These are phyloP conservation scores for Exephanes ischioxanthus DNA, from an alignment of 2,888 invertebrate species.

Conservation along the genomic window DNA sequence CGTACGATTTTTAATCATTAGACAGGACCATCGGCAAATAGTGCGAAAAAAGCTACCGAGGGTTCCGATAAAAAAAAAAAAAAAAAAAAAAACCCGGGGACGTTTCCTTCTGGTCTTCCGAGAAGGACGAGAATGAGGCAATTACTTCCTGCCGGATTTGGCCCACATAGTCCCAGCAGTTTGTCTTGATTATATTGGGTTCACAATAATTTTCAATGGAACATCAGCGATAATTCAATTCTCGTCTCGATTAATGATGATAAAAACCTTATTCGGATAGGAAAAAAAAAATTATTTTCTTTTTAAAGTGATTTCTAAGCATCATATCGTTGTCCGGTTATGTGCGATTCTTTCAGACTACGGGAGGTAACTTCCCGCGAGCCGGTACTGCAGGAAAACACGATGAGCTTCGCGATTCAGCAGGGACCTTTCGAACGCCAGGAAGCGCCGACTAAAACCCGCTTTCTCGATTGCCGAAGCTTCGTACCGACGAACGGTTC, in stretches of 20 bases:
- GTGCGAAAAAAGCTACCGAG: constrained; percentile 27
- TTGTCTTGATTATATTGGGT: constrained; percentile 1
- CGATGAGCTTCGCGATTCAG: not conserved
- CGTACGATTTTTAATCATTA: constrained; percentile 54
- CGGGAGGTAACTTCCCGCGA: constrained; percentile 48
- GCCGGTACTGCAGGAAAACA: constrained; percentile 53
- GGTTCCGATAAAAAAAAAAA: not conserved
- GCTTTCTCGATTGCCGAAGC: not conserved
- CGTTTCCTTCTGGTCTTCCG: not conserved
- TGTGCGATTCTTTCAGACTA: not conserved
- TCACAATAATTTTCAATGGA: not conserved
- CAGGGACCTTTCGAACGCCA: not conserved
- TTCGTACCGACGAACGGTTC: constrained; percentile 43
- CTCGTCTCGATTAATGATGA: not conserved
- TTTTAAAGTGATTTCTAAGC: not conserved
- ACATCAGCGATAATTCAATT: not conserved
- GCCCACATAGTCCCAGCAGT: not conserved
- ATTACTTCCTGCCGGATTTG: not conserved
- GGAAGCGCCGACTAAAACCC: not conserved
- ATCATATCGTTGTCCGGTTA: not conserved
- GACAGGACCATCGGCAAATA: constrained; percentile 21
- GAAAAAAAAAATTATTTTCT: not conserved
- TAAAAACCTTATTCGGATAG: not conserved
- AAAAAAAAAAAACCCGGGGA: not conserved
- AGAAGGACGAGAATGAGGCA: not conserved